Evolutionary conservation across 1,140 invertebrate species (phyloP).

Genomic region (Pinna nobilis): DNA sequence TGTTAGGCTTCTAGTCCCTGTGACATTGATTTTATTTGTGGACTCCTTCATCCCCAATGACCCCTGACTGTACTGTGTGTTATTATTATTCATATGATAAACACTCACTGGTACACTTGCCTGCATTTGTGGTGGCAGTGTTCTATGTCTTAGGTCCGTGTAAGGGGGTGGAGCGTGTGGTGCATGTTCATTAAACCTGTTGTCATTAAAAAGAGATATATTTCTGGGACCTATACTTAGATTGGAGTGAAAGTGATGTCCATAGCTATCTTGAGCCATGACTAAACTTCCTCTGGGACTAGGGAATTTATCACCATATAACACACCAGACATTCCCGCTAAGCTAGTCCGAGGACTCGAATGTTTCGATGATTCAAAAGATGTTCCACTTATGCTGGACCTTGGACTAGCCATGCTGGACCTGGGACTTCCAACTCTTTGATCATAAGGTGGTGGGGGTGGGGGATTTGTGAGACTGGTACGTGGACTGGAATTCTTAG

Average conservation of each 20-base stretch:
- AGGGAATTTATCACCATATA: conserved; percentile 61
- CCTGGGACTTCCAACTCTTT: conserved; percentile 67
- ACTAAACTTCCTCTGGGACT: conserved; percentile 62
- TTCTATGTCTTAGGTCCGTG: conserved; percentile 54
- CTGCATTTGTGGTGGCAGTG: conserved; percentile 44
- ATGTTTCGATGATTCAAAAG: conserved; percentile 76
- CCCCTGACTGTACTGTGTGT: conserved; percentile 21
- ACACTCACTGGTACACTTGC: conserved; percentile 37
- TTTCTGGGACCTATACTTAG: conserved; percentile 35
- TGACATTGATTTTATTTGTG: conserved; percentile 20
- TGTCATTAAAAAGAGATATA: conserved; percentile 57
- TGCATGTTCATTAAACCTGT: conserved; percentile 66
- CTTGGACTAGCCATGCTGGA: conserved; percentile 75
- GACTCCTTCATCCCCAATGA: conserved; percentile 17
- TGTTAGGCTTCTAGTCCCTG: conserved; percentile 15
- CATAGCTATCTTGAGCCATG: conserved; percentile 34
- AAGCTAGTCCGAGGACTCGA: conserved; percentile 77
- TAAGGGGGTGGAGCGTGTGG: conserved; percentile 56
- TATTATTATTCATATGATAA: conserved; percentile 31
- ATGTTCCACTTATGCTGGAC: conserved; percentile 76
- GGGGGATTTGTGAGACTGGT: conserved; percentile 73
- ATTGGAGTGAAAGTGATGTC: conserved; percentile 33
- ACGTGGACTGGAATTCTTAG: conserved; percentile 79
- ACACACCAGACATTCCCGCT: conserved; percentile 63
- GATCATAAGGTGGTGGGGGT: conserved; percentile 76